Evolutionary conservation across 2,797 vertebrate genomes (phyloP).

Genomic region (Limosa lapponica): DNA sequence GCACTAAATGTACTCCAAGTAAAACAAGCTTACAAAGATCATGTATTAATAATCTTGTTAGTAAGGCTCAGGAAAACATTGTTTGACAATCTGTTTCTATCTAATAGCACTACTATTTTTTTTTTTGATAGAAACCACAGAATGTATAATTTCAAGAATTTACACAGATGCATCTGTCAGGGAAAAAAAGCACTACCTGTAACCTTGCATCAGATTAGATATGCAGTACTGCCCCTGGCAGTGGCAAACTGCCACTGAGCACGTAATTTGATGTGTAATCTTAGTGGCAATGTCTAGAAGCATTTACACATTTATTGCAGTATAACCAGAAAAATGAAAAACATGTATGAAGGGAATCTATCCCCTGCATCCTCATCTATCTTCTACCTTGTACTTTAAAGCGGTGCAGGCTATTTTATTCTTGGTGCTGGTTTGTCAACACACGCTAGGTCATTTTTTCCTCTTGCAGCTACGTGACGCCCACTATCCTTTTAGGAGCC

Average conservation of each 20-base stretch:
- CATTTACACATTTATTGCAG: neutral
- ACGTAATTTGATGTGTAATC: neutral
- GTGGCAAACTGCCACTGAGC: neutral
- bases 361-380: neutral
- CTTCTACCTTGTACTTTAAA: neutral
- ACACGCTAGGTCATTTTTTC: neutral
- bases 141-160: neutral
- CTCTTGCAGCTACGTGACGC: accelerated
- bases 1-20: neutral
- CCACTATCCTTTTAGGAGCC: neutral
- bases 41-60: neutral
- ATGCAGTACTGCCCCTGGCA: neutral
- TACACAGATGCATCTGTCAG: neutral
- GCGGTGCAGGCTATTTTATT: neutral
- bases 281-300: neutral
- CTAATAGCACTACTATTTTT: neutral
- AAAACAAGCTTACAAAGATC: neutral
- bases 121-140: neutral
- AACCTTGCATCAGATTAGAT: neutral
- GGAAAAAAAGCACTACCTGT: neutral
- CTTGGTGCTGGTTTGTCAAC: neutral
- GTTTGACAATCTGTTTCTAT: neutral
- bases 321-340: neutral
- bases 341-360: neutral
- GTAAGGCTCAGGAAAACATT: neutral